Evolutionary conservation across 2,113 vertebrate genomes (phyloP).

Genomic region (Nibea albiflora): DNA sequence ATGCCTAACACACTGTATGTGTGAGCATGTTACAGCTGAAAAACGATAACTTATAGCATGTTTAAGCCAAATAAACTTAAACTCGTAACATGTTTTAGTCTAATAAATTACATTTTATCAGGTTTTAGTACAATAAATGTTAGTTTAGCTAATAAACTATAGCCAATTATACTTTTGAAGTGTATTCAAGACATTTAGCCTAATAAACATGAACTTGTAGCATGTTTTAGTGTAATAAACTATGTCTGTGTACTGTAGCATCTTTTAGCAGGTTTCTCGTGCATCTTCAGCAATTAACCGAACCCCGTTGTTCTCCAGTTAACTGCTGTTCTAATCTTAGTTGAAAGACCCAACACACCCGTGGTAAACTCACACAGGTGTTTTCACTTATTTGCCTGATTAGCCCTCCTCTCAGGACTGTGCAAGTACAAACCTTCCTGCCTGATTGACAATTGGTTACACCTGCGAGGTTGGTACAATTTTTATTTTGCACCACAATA

Average conservation of each 20-base stretch:
- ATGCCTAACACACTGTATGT: not conserved
- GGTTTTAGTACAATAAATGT: not conserved
- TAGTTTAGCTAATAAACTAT: not conserved
- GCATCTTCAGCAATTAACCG: not conserved
- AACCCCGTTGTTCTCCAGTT: not conserved
- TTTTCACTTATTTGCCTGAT: not conserved
- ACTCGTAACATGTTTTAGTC: not conserved
- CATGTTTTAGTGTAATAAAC: no score
- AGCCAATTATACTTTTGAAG: not conserved
- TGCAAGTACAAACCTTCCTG: not conserved
- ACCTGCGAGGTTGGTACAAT: not conserved
- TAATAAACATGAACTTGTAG: not conserved
- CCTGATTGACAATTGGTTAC: not conserved
- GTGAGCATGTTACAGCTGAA: not conserved
- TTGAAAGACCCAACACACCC: not conserved
- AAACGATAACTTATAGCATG: not conserved
- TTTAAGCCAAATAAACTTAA: not conserved
- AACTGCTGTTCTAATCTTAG: not conserved
- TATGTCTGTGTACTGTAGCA: no score
- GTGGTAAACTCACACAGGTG: not conserved
- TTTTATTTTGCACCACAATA: not conserved
- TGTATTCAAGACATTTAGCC: not conserved
- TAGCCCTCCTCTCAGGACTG: no score
- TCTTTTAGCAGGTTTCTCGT: not conserved
- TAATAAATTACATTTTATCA: not conserved